Evolutionary conservation across 2,113 vertebrate species (phyloP), one percentile per base, ranked within the genome.

Genomic region (Thinocorus orbignyianus): DNA sequence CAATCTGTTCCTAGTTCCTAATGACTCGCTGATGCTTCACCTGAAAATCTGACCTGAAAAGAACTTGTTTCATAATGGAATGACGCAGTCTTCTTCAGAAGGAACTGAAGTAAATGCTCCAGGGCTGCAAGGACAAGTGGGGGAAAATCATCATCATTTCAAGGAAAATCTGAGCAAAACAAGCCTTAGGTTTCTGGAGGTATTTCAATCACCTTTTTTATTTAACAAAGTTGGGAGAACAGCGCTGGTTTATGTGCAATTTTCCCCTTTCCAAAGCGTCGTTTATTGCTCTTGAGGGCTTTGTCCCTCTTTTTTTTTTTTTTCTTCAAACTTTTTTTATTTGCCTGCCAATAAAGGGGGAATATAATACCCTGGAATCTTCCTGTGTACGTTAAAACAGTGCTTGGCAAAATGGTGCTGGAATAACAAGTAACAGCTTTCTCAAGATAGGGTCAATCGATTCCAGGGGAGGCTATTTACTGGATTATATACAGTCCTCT

Each of bases 391-490:
- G 2, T 92, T 81, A 71, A 93, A 97, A 92, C 76, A 82, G 90
- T 51, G 46, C 88, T 89, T 96, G 94, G 96, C 66, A 96, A 96
- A 94, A 87, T 35, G 25, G 74, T 79, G 92, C 55, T 77, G 77
- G 86, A 97, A 94, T 96, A 97, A 95, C 80, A 88, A 95, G 76
- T 72, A 87, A 84, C 87, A 90, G 91, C 93, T 95, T 93, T 79
- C 66, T 89, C 85, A 95, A 96, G 80, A 89, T 72, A 96, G 85
- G 91, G 68, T 86, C 80, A 94, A 92, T 92, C 35, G 10, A 49
- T 95, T 95, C 85, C 95, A 97, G 72, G 87, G 96, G 74, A 96
- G 65, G 41, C 82, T 95, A 72, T 96, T 97, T 96, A 94, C 97
- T 94, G 90, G 74, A 95, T 97, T 95, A 96, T 86, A 92, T 66